Percentiles rank a stretch among this genome's conserved stretches.
Conservation (phyloP, 2,113 vertebrate genomes). For the Otocyon megalotis region DNA sequence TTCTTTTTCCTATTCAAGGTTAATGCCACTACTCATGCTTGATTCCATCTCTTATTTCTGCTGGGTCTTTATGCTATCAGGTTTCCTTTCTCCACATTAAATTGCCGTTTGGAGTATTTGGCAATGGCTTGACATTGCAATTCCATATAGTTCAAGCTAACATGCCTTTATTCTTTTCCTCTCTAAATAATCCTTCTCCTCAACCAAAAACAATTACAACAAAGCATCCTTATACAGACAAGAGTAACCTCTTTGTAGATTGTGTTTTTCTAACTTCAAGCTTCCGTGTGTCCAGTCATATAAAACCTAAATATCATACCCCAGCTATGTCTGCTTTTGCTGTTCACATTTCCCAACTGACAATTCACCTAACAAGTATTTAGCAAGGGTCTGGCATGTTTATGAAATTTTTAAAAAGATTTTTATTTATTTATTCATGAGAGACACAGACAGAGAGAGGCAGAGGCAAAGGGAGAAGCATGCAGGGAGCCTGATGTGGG, state of each 20-base stretch:
- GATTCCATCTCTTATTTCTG: conserved; percentile 53
- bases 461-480: too few relatives aligned
- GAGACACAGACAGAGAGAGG: too few relatives aligned
- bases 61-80: neutral
- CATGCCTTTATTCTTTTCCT: conserved; percentile 14
- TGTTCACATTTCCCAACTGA: neutral
- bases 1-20: conserved; percentile 26
- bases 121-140: neutral
- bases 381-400: neutral
- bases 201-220: conserved; percentile 23
- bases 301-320: conserved; percentile 25
- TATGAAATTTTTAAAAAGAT: conserved; percentile 40
- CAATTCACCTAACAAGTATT: conserved; percentile 15
- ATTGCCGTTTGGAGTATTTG: neutral
- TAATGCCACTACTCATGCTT: neutral
- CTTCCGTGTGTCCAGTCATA: neutral
- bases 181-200: conserved; percentile 31
- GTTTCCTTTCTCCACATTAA: conserved; percentile 53
- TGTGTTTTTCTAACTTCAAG: neutral
- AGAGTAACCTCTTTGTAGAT: neutral
- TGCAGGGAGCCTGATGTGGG: too few relatives aligned
- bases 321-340: neutral
- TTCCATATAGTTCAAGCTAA: neutral
- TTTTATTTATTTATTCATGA: conserved; percentile 20
- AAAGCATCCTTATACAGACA: conserved; percentile 1